Evolutionary conservation across 1,140 invertebrate genomes (phyloP).

Genomic region (Drosophila obscura): DNA sequence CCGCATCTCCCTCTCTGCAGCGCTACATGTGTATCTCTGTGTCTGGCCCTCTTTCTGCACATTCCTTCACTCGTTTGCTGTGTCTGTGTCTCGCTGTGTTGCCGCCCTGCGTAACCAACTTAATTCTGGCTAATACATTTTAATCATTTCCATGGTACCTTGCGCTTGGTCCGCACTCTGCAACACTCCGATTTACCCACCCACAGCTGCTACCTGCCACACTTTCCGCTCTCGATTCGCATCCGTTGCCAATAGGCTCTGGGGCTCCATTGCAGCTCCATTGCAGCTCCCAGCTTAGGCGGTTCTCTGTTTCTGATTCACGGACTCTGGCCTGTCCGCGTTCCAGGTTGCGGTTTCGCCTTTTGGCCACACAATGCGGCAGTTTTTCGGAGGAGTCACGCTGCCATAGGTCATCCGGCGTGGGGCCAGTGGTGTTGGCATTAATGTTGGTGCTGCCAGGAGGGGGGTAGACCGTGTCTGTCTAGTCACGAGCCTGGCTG

Average conservation of each 20-base stretch:
- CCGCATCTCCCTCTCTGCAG: background rate
- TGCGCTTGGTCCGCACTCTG: background rate
- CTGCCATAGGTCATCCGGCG: background rate
- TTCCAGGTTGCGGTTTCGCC: constrained; percentile 53
- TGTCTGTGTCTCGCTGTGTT: background rate
- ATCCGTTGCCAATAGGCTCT: constrained; percentile 37
- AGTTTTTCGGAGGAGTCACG: constrained; percentile 27
- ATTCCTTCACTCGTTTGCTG: no score
- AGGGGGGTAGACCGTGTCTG: background rate
- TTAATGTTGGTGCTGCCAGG: no score
- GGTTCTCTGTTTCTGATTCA: constrained; percentile 4
- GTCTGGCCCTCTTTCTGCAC: no score
- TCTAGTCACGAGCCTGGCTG: constrained; percentile 14
- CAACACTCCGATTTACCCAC: background rate
- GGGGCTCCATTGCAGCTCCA: background rate
- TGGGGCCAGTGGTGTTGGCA: background rate
- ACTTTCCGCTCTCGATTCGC: constrained; percentile 67
- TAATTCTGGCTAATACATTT: constrained; percentile 13
- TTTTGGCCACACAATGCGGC: constrained; percentile 73
- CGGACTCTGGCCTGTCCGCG: background rate
- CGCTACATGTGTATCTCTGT: background rate
- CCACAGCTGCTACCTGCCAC: constrained; percentile 36
- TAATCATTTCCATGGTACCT: constrained; percentile 30
- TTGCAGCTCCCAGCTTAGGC: background rate
- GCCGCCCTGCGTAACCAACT: constrained; percentile 3